These are phyloP conservation scores for Pyrgus malvae DNA, from an alignment of 2,888 invertebrate genomes.

Conservation along the genomic window DNA sequence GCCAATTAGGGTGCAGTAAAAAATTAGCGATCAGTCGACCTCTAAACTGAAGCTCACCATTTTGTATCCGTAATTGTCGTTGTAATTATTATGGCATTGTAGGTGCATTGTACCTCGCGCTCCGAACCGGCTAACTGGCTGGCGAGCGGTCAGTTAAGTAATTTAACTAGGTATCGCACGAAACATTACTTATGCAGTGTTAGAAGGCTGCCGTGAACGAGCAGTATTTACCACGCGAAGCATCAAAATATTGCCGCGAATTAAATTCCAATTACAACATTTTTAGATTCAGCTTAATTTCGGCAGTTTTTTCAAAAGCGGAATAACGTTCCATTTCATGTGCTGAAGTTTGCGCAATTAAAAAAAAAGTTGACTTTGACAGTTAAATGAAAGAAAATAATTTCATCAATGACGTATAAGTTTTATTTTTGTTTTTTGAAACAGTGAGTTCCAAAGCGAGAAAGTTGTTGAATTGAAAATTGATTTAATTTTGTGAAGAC, in stretches of 20 bases:
- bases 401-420: constrained; percentile 41
- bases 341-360: neutral
- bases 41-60: constrained; percentile 26
- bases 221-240: constrained; percentile 53
- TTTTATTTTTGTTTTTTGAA: constrained; percentile 4
- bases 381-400: constrained; percentile 67
- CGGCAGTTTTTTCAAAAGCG: constrained; percentile 3
- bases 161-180: constrained; percentile 58
- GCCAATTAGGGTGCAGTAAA: constrained; percentile 13
- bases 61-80: constrained; percentile 64
- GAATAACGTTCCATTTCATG: constrained; percentile 18
- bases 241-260: constrained; percentile 3
- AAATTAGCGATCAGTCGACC: constrained; percentile 24
- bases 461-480: neutral
- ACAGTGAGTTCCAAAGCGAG: neutral
- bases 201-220: constrained; percentile 70
- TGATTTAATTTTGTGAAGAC: neutral
- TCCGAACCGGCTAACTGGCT: constrained; percentile 56
- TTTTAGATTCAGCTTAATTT: neutral
- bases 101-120: constrained; percentile 52
- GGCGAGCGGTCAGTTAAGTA: constrained; percentile 51
- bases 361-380: constrained; percentile 61
- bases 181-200: constrained; percentile 62
- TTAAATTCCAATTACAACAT: neutral
- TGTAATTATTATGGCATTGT: constrained; percentile 75